phyloP scores from a whole-genome alignment of 1,140 invertebrate genomes.

The Aphis craccivora region DNA sequence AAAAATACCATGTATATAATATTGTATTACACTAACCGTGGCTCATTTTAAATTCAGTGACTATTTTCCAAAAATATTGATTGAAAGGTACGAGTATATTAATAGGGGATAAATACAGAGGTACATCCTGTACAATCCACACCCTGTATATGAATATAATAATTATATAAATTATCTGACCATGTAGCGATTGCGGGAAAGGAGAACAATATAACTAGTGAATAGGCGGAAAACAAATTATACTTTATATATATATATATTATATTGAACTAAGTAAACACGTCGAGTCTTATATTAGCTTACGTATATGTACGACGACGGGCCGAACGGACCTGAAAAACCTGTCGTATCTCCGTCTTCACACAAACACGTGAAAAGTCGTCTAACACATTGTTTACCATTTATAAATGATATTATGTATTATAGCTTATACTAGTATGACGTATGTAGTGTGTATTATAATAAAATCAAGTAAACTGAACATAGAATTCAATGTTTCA shows the following conservation, averaged over 20 bases:
- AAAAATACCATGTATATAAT: neutral
- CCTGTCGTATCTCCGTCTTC: neutral
- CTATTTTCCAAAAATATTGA: neutral
- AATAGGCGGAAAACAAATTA: neutral
- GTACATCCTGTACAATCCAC: neutral
- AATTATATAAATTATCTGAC: neutral
- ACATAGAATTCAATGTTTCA: neutral
- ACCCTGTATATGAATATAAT: neutral
- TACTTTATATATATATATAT: neutral
- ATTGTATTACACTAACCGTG: no score
- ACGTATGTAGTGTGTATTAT: neutral
- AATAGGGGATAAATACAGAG: neutral
- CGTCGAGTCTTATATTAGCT: neutral
- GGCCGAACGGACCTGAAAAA: neutral
- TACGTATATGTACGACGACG: neutral
- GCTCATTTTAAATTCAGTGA: neutral
- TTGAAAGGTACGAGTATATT: no score
- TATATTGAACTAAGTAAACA: neutral
- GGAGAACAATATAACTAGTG: neutral
- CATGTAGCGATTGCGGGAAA: neutral
- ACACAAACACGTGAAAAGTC: neutral
- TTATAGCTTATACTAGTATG: neutral
- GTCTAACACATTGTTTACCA: neutral
- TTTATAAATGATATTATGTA: neutral
- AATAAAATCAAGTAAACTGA: neutral